Base-by-base conservation (phyloP, 2,113 vertebrate species). In the Cyanoliseus patagonus region DNA sequence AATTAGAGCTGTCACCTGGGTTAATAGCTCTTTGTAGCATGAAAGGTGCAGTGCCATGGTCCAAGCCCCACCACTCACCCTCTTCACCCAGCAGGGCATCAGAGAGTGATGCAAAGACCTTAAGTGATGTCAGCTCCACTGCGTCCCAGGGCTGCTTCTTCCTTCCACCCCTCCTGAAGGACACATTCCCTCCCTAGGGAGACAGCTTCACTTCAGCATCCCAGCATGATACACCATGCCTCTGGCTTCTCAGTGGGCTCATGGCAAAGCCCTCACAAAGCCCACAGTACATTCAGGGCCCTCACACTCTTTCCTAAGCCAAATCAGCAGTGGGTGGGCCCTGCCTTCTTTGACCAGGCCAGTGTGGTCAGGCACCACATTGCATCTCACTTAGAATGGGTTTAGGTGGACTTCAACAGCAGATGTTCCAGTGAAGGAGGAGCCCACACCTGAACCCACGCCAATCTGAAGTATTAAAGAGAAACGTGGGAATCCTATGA, bases 331-430 rank as follows among this genome's bases (percentile, higher is more conserved):
- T 0, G 5, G 9, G 13, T 6, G 16, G 4, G 15, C 39, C 51
- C 61, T 70, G 31, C 16, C 9, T 15, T 35, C 67, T 46, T 39
- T 4, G 9, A 33, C 28, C 70, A 55, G 22, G 13, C 19, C n/a
- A 7, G 14, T 0, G 0, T 8, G 30, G 37, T 14, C 2, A 0
- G 35, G 35, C 7, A 51, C 8, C 24, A 3, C 2, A 0, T 3
- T 19, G 20, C 47, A 17, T 12, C 44, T 64, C 22, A 6, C 44
- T 59, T 7, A 0, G 12, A 24, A 0, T 1, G 4, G 3, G 5
- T 27, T 25, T 52, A 35, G 41, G 49, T 51, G 41, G 20, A 7
- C 30, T 24, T 27, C 1, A 16, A 17, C 7, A 51, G 39, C 62
- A 46, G 57, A 42, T n/a, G 22, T 8, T 17, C 44, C 37, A 11